Conservation (phyloP, 1,140 invertebrate species). For the Bombus difficillimus region DNA sequence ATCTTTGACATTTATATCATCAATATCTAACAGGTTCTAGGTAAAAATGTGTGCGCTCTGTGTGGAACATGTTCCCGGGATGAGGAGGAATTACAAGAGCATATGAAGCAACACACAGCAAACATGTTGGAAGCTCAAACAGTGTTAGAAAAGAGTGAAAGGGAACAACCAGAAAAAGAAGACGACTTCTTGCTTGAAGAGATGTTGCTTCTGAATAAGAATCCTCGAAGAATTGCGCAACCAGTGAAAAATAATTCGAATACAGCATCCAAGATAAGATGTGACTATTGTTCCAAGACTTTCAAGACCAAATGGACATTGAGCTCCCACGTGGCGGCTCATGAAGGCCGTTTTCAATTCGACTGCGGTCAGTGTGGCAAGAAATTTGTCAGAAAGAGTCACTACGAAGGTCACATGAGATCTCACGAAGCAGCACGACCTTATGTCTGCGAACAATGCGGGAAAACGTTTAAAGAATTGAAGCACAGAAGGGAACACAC, state of each 20-base stretch:
- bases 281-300: constrained; percentile 80
- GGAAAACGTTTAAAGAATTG: constrained; percentile 80
- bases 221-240: constrained; percentile 51
- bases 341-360: constrained; percentile 80
- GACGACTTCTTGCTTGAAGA: constrained; percentile 79
- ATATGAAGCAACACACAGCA: constrained; percentile 74
- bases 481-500: constrained; percentile 80
- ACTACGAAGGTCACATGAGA: constrained; percentile 79
- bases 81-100: constrained; percentile 64
- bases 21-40: constrained; percentile 41
- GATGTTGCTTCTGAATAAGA: constrained; percentile 77
- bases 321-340: constrained; percentile 80
- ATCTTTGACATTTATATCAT: no score
- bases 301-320: constrained; percentile 82
- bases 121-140: constrained; percentile 57
- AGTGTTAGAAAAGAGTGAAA: constrained; percentile 31
- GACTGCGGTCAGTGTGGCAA: constrained; percentile 80
- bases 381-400: constrained; percentile 80
- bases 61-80: constrained; percentile 64
- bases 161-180: constrained; percentile 64
- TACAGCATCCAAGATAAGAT: constrained; percentile 73
- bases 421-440: constrained; percentile 80
- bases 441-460: constrained; percentile 80
- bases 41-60: constrained; percentile 63
- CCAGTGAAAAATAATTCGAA: constrained; percentile 39